Base-by-base conservation (phyloP, 2,797 vertebrate genomes). In the Atherinosoma microstoma region DNA sequence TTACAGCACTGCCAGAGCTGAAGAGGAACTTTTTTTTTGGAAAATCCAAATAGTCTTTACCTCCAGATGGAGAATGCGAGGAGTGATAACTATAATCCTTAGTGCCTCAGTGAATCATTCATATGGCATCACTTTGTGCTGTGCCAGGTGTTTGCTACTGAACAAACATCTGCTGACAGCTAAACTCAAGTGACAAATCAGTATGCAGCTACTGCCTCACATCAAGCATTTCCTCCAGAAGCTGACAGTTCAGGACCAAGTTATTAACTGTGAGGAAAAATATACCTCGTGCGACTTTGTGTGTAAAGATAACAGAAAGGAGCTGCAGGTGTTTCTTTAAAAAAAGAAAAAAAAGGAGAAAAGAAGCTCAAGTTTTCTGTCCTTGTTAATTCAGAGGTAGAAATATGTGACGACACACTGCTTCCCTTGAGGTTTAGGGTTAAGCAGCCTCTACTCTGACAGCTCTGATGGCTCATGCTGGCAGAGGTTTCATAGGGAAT, bases 201-300 rank as follows among this genome's bases (percentile, higher is more conserved):
- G 12, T 69, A 60, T 79, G 80, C 24, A n/a, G 58, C 0, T 0
- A 38, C 67, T 59, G 72, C 51, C 30, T 84, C 16, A 34, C 38
- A 78, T 82, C 64, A 75, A 84, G 38, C 69, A 11, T 47, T 77
- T 60, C 51, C 70, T 76, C 53, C 36, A 10, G 73, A 67, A 71
- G 68, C 64, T 40, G 85, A 78, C 78, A 53, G 64, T 62, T 86
- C 58, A 64, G 57, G 49, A 65, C 54, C 35, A 3, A 60, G 68
- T 75, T 82, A 80, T 87, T 88, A 76, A 76, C 84, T 47, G 61
- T 35, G 66, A 76, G 61, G 58, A 59, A 53, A 67, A 76, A 73
- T 72, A 83, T n/a, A 82, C 80, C 79, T 80, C 60, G 75, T 36
- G 0, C 60, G 75, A 82, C 61, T 67, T 63, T 32, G n/a, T 70